These are phyloP conservation scores for Darwinula stevensoni DNA, from an alignment of 2,888 invertebrate genomes.

Conservation along the genomic window DNA sequence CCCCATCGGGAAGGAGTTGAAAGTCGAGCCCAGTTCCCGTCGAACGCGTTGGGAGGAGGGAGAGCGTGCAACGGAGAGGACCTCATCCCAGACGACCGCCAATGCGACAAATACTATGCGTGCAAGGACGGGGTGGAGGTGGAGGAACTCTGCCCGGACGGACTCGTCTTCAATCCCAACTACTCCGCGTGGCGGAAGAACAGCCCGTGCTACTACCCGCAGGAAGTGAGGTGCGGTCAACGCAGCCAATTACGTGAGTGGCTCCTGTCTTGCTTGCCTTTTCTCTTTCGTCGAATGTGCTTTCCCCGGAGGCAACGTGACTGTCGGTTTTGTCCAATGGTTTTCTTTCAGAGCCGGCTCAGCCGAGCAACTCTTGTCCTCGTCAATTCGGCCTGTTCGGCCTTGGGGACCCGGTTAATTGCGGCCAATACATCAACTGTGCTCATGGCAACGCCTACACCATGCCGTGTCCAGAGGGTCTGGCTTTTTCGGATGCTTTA, in stretches of 20 bases:
- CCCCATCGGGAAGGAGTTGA: no score
- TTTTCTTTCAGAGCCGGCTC: constrained; percentile 21
- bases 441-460: constrained; percentile 44
- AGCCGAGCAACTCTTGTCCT: constrained; percentile 36
- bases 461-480: constrained; percentile 44
- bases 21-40: no score
- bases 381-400: constrained; percentile 54
- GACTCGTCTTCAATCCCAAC: constrained; percentile 40
- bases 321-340: no score
- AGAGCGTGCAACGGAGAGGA: neutral
- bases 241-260: neutral
- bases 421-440: constrained; percentile 52
- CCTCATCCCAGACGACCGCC: constrained; percentile 39
- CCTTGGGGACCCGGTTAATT: constrained; percentile 39
- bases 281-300: no score
- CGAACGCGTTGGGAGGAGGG: no score
- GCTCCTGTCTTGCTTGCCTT: no score
- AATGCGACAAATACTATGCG: constrained; percentile 32
- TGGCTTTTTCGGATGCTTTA: constrained; percentile 37
- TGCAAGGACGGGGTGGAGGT: constrained; percentile 28
- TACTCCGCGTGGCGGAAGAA: neutral
- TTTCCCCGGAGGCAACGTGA: no score
- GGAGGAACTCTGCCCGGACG: constrained; percentile 56
- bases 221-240: neutral
- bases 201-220: constrained; percentile 1